phyloP scores from a whole-genome alignment of 2,888 invertebrate species.

The Chalcis sispes region DNA sequence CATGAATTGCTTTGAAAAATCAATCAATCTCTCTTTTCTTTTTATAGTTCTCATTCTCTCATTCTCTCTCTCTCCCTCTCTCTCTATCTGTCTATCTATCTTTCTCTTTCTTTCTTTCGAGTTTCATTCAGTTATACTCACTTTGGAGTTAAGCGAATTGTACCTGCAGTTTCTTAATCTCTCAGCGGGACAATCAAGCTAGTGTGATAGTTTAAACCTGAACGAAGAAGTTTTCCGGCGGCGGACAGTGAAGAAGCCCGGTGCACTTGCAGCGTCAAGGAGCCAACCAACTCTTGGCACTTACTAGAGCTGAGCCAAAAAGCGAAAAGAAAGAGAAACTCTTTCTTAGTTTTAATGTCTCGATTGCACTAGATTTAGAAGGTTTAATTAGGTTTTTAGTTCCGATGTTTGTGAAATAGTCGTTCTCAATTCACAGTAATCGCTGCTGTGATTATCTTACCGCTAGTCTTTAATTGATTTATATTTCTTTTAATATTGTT shows the following conservation, averaged over 20 bases:
- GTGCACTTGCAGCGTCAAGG: background rate
- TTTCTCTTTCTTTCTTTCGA: background rate
- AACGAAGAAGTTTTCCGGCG: constrained; percentile 55
- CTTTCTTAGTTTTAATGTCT: too few species aligned
- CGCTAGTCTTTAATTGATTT: background rate
- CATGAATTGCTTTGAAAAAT: constrained; percentile 27
- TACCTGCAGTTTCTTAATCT: constrained; percentile 54
- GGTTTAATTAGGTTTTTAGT: constrained; percentile 19
- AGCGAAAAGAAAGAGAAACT: constrained; percentile 14
- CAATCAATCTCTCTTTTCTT: constrained; percentile 27
- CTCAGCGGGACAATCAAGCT: constrained; percentile 55
- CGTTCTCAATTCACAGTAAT: background rate
- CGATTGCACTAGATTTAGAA: background rate
- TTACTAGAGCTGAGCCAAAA: background rate
- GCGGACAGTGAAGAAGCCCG: background rate
- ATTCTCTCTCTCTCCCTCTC: too few species aligned
- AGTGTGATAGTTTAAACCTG: constrained; percentile 60
- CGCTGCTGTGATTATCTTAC: background rate
- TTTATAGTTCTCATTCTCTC: too few species aligned
- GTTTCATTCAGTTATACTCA: constrained; percentile 32
- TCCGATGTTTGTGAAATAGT: background rate
- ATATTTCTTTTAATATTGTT: background rate
- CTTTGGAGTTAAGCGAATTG: constrained; percentile 14
- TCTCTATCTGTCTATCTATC: background rate
- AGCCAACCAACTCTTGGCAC: background rate